Evolutionary conservation across 1,140 invertebrate species (phyloP), one percentile per base, ranked within the genome.

Genomic region (Globodera ellingtonae): DNA sequence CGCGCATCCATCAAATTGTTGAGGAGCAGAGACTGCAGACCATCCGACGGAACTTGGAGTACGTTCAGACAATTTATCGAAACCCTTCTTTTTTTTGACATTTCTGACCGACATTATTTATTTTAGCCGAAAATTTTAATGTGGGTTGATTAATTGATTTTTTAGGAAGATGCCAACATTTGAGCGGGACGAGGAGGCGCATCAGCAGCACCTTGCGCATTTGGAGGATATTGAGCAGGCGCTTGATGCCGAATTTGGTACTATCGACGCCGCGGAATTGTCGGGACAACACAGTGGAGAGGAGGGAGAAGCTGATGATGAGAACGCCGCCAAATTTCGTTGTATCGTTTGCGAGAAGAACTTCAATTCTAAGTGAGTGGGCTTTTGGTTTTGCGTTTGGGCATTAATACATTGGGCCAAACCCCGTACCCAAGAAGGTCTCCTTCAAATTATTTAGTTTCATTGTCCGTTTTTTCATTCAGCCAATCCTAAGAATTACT

Each of bases 291-390:
- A 46, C 9, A n/a, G 66, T 48, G 3, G 66, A 35, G 48, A n/a
- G 2, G 35, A 48, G 52, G 76, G 81, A 4, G 24, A 81, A 8
- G 44, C 44, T 44, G 79, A 72, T 21, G 47, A 69, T 35, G 77
- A 59, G 8, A 56, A 76, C 15, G 35, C 13, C 21, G 74, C 35
- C 52, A 18, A 62, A 24, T 79, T 72, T 24, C 56, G 78, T 24
- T 85, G 84, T 65, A 84, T 85, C 76, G 83, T 85, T 35, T 85
- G 84, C 79, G 84, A 85, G 62, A 85, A 85, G 75, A 44, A 72
- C 44, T 84, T 85, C 74, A 84, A 84, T 59, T 70, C 56, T 9
- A 48, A 48, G 82, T 83, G 47, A 48, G 72, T 79, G 21, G n/a
- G 24, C 76, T 79, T 56, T 79, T 67, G n/a, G 72, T 48, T 8